Evolutionary conservation across 2,888 invertebrate species (phyloP).

Genomic region (Drosophila nr. perissopoda): DNA sequence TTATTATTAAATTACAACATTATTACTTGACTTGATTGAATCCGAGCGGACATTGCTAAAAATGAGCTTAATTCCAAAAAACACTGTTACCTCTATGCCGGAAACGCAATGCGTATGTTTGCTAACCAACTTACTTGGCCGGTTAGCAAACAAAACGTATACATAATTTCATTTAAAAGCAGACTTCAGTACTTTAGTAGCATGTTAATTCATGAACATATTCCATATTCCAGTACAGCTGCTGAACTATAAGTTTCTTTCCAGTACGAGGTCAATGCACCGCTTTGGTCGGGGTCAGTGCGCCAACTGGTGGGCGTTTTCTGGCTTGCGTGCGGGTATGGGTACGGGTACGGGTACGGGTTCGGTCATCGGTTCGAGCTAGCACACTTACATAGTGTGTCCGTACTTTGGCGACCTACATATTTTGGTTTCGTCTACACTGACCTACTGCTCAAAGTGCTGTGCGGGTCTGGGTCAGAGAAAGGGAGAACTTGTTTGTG

Average conservation of each 20-base stretch:
- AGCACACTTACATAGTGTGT: slow-evolving; percentile 9
- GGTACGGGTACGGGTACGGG: background rate
- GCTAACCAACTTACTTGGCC: too few species aligned
- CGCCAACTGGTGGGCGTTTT: slow-evolving; percentile 47
- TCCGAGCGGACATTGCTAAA: background rate
- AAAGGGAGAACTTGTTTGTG: slow-evolving; percentile 66
- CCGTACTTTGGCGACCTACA: slow-evolving; percentile 44
- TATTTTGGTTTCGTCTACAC: slow-evolving; percentile 46
- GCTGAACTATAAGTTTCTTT: slow-evolving; percentile 5
- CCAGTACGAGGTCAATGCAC: slow-evolving; percentile 44
- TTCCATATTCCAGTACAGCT: background rate
- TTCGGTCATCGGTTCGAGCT: slow-evolving; percentile 36
- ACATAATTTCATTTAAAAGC: background rate
- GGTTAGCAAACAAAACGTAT: background rate
- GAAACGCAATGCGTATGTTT: background rate
- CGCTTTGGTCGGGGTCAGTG: slow-evolving; percentile 42
- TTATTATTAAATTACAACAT: too few species aligned
- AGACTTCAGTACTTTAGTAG: background rate
- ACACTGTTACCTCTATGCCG: background rate
- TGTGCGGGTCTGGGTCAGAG: slow-evolving; percentile 71
- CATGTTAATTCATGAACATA: background rate
- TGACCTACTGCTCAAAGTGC: slow-evolving; percentile 61
- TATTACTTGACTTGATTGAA: background rate
- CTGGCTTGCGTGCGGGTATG: slow-evolving; percentile 6
- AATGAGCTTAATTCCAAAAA: background rate